Evolutionary conservation across 2,888 invertebrate genomes (phyloP), one percentile per base, ranked within the genome.

Genomic region (Hemistola chrysoprasaria): DNA sequence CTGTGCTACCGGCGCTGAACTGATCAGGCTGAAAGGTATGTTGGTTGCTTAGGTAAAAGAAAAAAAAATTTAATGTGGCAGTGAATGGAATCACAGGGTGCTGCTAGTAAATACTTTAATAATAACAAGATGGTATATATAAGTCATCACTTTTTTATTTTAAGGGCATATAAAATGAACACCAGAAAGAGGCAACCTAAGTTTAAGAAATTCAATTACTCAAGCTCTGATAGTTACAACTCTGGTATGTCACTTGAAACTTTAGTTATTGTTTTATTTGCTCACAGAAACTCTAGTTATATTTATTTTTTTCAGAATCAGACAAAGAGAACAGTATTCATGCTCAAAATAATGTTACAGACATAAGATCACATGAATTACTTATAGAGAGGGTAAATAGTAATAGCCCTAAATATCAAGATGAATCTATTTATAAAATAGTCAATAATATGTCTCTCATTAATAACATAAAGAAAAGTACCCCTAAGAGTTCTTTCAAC

Each of bases 371-470:
- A 21, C 71, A 84, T 56, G 51, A 78, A 52, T 55, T 87, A 20
- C 36, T 78, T 22, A 67, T 87, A 32, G 86, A 86, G 62, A 65
- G 54, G 43, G 71, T 74, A 41, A 34, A 37, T 3, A 59, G 51
- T 16, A 46, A 22, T 5, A 64, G 41, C 36, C 58, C 65, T 6
- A 60, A 64, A 40, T 31, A 35, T 25, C 36, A 52, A 24, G 74
- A 86, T 61, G 73, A 80, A 29, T 86, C 87, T 1, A 81, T 87
- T 22, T 68, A 73, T 40, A 74, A 76, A 22, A 74, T 85, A 37
- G 68, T 76, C 0, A 69, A 71, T 22, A 78, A 78, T 27, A 25
- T 79, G 39, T 71, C 78, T 5, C 8, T 71, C 22, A 48, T 83
- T 4, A 71, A 67, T 28, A 68, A 63, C 36, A 47, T 68, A 6